phyloP scores from a whole-genome alignment of 37 sponge, comb jelly and placozoan species.

The Oscarella lobularis region DNA sequence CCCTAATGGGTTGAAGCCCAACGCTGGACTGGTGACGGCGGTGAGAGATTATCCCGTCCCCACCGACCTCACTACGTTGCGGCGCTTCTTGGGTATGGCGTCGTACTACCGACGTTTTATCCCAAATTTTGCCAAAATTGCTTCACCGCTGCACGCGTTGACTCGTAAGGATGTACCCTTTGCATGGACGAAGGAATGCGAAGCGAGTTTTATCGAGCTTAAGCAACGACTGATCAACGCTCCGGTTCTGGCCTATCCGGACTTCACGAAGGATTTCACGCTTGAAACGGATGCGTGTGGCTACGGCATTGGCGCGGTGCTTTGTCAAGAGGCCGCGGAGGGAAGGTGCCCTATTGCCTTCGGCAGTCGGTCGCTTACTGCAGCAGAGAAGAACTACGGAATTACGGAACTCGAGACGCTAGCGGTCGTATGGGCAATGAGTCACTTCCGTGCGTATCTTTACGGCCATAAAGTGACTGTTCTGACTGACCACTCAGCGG shows the following conservation, averaged over 20 bases:
- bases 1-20: constrained; percentile 14
- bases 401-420: constrained; percentile 54
- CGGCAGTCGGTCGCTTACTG: constrained; percentile 30
- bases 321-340: no score
- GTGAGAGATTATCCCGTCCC: constrained; percentile 20
- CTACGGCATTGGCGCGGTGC: constrained; percentile 33
- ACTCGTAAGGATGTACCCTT: constrained; percentile 13
- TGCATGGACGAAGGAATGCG: constrained; percentile 11
- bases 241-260: neutral
- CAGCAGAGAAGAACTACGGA: constrained; percentile 28
- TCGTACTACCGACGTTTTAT: constrained; percentile 22
- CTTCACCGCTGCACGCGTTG: constrained; percentile 14
- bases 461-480: constrained; percentile 23
- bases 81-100: constrained; percentile 26
- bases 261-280: constrained; percentile 4
- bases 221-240: no score
- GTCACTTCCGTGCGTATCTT: constrained; percentile 28
- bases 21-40: neutral
- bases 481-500: constrained; percentile 32
- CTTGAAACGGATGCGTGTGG: constrained; percentile 40
- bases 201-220: neutral
- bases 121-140: constrained; percentile 11
- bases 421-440: constrained; percentile 44
- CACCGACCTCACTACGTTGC: constrained; percentile 1
- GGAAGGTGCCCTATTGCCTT: constrained; percentile 42